Percentiles rank a stretch among this genome's conserved stretches.
Conservation (phyloP, 1,140 invertebrate genomes). For the Penaeus indicus region DNA sequence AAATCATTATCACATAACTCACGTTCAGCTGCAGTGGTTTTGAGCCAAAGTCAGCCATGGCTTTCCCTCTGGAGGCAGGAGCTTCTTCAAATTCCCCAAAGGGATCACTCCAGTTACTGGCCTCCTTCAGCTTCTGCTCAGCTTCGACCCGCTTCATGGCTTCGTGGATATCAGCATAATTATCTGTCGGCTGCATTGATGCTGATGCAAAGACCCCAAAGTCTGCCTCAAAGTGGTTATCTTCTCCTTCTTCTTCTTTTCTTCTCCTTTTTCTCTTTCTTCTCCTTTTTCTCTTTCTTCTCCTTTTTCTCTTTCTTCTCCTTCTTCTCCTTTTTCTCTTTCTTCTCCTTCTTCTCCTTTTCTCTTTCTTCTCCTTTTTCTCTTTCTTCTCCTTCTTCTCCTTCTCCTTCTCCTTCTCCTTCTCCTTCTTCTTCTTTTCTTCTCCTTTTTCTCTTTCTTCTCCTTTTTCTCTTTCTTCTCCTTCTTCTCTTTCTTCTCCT, state of each 20-base stretch:
- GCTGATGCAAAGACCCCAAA: conserved; percentile 26
- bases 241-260: neutral
- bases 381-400: too few relatives aligned
- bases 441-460: too few relatives aligned
- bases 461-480: too few relatives aligned
- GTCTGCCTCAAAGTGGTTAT: conserved; percentile 51
- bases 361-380: too few relatives aligned
- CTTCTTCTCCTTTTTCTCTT: too few relatives aligned
- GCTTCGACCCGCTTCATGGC: conserved; percentile 54
- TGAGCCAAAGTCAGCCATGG: neutral
- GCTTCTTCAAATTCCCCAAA: conserved; percentile 59
- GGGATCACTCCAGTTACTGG: conserved; percentile 48
- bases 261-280: too few relatives aligned
- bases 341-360: too few relatives aligned
- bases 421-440: too few relatives aligned
- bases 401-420: too few relatives aligned
- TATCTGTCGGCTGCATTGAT: neutral
- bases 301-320: too few relatives aligned
- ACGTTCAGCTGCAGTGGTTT: neutral
- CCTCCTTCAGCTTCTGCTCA: conserved; percentile 48
- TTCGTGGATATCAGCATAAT: conserved; percentile 58
- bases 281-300: too few relatives aligned
- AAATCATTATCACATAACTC: neutral
- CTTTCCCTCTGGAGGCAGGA: neutral
- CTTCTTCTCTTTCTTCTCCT: too few relatives aligned